A percentile compares a stretch with the other conserved stretches of the same genome.
Conservation (phyloP, 2,888 invertebrate species). For the Altica lythri region DNA sequence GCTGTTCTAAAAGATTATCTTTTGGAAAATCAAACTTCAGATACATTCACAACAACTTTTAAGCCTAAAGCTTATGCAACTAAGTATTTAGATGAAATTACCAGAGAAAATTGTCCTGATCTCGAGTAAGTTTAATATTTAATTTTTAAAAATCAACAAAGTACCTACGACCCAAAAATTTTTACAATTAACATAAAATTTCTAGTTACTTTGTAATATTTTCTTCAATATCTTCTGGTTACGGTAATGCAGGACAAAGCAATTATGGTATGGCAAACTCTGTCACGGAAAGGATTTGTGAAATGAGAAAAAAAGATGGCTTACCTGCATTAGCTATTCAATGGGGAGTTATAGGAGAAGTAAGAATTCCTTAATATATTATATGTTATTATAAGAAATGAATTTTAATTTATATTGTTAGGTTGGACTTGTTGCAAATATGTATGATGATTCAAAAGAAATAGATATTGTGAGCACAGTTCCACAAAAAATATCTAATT, state of each 20-base stretch:
- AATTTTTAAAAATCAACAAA: not conserved
- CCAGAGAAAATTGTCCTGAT: conserved; percentile 39
- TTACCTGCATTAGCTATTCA: conserved; percentile 83
- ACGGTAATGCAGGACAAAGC: conserved; percentile 89
- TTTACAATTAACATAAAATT: too few relatives aligned
- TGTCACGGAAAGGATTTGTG: conserved; percentile 86
- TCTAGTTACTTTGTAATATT: conserved; percentile 78
- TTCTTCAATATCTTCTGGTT: conserved; percentile 88
- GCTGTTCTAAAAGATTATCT: conserved; percentile 77
- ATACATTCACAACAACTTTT: conserved; percentile 70
- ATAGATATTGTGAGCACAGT: conserved; percentile 65
- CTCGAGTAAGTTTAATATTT: not conserved
- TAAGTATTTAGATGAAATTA: conserved; percentile 68
- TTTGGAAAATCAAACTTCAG: conserved; percentile 75
- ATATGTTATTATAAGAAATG: not conserved
- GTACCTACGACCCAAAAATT: too few relatives aligned
- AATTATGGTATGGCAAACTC: conserved; percentile 92
- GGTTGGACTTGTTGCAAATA: conserved; percentile 71
- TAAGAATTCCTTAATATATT: conserved; percentile 57
- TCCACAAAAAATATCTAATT: conserved; percentile 69
- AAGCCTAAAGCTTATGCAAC: conserved; percentile 82
- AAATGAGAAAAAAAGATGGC: conserved; percentile 69
- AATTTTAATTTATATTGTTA: conserved; percentile 30
- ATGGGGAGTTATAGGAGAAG: conserved; percentile 93
- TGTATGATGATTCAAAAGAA: conserved; percentile 56